A percentile compares a stretch with the other conserved stretches of the same genome.
These are phyloP conservation scores for Julus scandinavius DNA, from an alignment of 2,888 invertebrate species.

Conservation along the genomic window DNA sequence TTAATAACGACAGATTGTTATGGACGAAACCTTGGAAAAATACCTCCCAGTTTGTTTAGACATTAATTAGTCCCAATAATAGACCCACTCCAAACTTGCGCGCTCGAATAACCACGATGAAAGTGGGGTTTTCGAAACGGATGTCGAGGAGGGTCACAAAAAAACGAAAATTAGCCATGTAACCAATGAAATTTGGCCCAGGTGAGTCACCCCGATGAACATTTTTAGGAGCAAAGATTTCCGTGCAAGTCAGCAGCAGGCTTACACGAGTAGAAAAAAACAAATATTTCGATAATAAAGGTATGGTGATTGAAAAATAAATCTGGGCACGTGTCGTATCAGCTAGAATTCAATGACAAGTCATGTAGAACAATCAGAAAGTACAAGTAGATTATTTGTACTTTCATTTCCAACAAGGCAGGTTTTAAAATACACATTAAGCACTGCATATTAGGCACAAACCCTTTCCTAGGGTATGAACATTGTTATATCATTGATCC, in stretches of 20 bases:
- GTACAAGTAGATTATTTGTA: no score
- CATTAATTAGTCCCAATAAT: not conserved
- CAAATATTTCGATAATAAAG: not conserved
- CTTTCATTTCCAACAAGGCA: no score
- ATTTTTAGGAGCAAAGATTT: slow-evolving; percentile 6
- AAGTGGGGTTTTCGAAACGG: not conserved
- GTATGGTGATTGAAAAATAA: not conserved
- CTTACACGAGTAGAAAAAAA: not conserved
- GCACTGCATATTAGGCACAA: no score
- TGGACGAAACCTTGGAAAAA: not conserved
- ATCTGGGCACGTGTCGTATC: not conserved
- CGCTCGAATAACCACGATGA: not conserved
- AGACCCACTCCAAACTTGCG: not conserved
- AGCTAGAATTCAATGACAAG: not conserved
- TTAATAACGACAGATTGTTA: not conserved
- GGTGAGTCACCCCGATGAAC: slow-evolving; percentile 7
- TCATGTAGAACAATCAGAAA: not conserved
- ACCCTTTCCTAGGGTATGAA: no score
- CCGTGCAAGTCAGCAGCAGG: not conserved
- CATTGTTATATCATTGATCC: no score
- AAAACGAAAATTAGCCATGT: slow-evolving; percentile 15
- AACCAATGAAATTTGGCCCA: slow-evolving; percentile 8
- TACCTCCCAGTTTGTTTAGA: not conserved
- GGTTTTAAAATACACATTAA: no score
- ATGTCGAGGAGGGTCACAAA: not conserved